Evolutionary conservation across 2,888 invertebrate species (phyloP).

Genomic region (Thymelicus sylvestris): DNA sequence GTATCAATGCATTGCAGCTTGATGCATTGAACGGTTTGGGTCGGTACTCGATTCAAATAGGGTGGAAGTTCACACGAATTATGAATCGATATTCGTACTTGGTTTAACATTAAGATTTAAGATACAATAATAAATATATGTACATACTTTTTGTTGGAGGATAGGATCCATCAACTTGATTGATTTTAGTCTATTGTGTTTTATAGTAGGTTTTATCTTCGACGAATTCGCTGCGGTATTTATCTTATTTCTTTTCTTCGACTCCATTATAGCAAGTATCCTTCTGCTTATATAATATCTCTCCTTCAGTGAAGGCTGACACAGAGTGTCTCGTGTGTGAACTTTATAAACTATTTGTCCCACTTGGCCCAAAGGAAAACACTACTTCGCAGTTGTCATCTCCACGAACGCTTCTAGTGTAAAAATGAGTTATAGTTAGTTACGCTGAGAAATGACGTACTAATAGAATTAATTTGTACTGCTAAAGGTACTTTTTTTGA

Average conservation of each 20-base stretch:
- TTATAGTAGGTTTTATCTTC: not conserved
- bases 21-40: not conserved
- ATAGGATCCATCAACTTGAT: not conserved
- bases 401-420: not conserved
- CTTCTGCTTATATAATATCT: not conserved
- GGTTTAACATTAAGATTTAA: no score
- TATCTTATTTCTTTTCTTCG: not conserved
- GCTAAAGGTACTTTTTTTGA: not conserved
- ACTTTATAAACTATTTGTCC: slow-evolving; percentile 8
- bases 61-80: not conserved
- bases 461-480: not conserved
- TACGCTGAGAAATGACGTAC: not conserved
- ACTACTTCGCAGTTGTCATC: not conserved
- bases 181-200: not conserved
- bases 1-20: not conserved
- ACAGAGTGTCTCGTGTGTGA: not conserved
- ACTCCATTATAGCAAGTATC: not conserved
- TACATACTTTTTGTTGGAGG: not conserved
- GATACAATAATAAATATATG: not conserved
- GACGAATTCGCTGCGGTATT: not conserved
- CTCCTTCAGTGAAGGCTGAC: not conserved
- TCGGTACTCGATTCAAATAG: not conserved
- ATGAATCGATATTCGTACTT: not conserved
- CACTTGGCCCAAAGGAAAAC: not conserved
- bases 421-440: not conserved